phyloP scores from a whole-genome alignment of 1,140 invertebrate genomes.

The Aphidius gifuensis region DNA sequence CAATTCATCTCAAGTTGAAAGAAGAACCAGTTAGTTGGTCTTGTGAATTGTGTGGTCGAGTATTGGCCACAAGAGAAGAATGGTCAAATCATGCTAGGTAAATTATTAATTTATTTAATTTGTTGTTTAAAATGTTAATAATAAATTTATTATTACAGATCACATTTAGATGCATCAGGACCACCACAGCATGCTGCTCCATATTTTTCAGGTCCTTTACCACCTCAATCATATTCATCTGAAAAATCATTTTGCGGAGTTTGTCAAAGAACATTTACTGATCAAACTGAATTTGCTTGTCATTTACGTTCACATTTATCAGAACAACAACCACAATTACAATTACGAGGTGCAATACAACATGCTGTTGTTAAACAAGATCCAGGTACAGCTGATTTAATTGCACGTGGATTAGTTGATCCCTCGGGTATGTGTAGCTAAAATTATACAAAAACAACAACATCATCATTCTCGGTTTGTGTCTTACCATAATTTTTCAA shows the following conservation, averaged over 20 bases:
- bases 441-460: conserved; percentile 36
- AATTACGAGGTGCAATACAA: conserved; percentile 29
- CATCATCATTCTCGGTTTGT: conserved; percentile 38
- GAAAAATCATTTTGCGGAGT: conserved; percentile 63
- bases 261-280: conserved; percentile 64
- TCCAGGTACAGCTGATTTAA: conserved; percentile 60
- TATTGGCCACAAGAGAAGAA: conserved; percentile 68
- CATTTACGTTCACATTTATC: conserved; percentile 67
- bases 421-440: conserved; percentile 64
- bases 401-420: conserved; percentile 62
- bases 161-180: conserved; percentile 47
- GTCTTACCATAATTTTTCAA: conserved; percentile 44
- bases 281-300: conserved; percentile 68
- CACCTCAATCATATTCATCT: conserved; percentile 55
- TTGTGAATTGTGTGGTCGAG: conserved; percentile 69
- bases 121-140: background rate
- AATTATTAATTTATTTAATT: conserved; percentile 14
- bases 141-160: conserved; percentile 31
- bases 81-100: conserved; percentile 70
- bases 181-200: conserved; percentile 50
- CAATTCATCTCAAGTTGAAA: conserved; percentile 53
- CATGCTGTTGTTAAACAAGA: conserved; percentile 49
- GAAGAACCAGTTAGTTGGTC: conserved; percentile 60
- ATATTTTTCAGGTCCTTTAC: conserved; percentile 51
- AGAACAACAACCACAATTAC: conserved; percentile 50